Evolutionary conservation across 53 echinoderm and acorn worm genomes (phyloP), one percentile per base, ranked within the genome.

Genomic region (Luidia sarsii): DNA sequence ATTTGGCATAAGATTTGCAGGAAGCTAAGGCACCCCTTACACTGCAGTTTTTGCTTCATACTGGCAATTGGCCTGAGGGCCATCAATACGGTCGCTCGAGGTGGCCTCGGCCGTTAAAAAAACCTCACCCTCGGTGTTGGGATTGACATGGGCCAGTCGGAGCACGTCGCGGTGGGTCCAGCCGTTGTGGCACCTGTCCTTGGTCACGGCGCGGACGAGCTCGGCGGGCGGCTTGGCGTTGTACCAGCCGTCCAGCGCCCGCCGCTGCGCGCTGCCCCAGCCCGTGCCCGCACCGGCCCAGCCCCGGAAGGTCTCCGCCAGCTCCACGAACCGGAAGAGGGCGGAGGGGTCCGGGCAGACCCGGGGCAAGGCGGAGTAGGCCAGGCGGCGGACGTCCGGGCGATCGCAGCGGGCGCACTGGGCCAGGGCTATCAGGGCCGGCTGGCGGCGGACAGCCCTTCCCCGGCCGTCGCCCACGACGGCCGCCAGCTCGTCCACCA

Each of bases 101-200:
- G n/a, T n/a, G n/a, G n/a, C n/a, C n/a, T n/a, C n/a, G n/a, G n/a
- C n/a, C n/a, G n/a, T n/a, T n/a, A n/a, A n/a, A n/a, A n/a, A n/a
- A n/a, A n/a, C n/a, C n/a, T 88, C 56, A 96, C 96, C 93, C 48
- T 93, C 84, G 46, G 77, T 52, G 16, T 57, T 82, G 11, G 95
- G 95, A 57, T 96, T 96, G 43, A 93, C 83, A 48, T 96, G 96
- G 32, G 86, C 86, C 15, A 93, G 73, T 36, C 96, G 63, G 30
- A 96, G 85, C 14, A 96, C 73, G 73, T 96, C 96, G 28, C 93
- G 75, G 54, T 96, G 96, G 4, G 88, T 83, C 96, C 96, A 95
- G 27, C 89, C 86, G 36, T 75, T 83, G 16, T 90, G 85, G 24
- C 90, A 87, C 73, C 86, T 88, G 39, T 79, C 85, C 70, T 90